phyloP scores from a whole-genome alignment of 1,140 invertebrate genomes.

The Sycophaga agraensis region DNA sequence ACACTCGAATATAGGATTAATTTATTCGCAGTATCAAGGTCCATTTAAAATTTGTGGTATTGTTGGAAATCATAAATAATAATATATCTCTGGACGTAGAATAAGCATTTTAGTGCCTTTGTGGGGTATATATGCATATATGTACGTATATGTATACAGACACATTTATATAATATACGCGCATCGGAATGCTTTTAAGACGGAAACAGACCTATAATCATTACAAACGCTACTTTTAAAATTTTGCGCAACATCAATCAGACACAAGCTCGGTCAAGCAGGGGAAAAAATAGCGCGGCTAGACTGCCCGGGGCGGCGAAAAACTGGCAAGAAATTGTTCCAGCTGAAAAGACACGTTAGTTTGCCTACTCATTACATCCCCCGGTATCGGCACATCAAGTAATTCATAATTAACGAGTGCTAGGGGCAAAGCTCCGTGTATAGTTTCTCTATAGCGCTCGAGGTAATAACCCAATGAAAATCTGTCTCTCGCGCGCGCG shows the following conservation, averaged over 20 bases:
- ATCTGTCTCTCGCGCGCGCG: not conserved
- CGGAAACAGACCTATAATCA: conserved; percentile 1
- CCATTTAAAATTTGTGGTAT: too few species aligned
- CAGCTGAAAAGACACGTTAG: not conserved
- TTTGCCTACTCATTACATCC: not conserved
- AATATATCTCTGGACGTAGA: too few species aligned
- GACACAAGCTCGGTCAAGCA: too few species aligned
- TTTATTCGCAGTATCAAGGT: too few species aligned
- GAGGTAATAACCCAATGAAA: not conserved
- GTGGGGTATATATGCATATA: too few species aligned
- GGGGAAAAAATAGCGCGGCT: not conserved
- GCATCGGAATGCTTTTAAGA: not conserved
- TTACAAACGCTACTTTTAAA: not conserved
- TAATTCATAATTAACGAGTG: conserved; percentile 2
- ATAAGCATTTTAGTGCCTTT: too few species aligned
- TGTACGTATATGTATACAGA: too few species aligned
- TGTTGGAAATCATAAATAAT: too few species aligned
- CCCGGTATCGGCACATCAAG: not conserved
- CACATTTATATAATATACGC: too few species aligned
- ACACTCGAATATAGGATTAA: too few species aligned
- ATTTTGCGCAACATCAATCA: not conserved
- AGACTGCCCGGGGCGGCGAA: not conserved
- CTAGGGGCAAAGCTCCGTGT: too few species aligned
- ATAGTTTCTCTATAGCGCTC: too few species aligned
- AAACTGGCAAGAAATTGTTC: not conserved